These are phyloP conservation scores for Cephus pulcher DNA, from an alignment of 2,888 invertebrate species.

Conservation along the genomic window DNA sequence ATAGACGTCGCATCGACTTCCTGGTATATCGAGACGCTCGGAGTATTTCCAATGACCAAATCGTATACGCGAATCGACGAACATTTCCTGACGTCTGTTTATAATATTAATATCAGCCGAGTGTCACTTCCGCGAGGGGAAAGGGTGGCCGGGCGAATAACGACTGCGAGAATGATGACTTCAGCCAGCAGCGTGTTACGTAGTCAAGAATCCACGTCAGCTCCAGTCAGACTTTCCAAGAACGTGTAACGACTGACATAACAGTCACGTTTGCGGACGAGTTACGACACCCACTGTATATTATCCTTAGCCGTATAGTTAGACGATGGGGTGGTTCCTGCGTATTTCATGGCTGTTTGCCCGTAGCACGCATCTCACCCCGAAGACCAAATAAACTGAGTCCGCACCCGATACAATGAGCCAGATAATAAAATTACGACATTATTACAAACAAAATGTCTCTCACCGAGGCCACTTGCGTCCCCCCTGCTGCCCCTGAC, in stretches of 20 bases:
- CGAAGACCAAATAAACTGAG: constrained; percentile 36
- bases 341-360: constrained; percentile 24
- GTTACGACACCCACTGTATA: constrained; percentile 25
- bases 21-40: too few relatives aligned
- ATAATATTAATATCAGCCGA: constrained; percentile 23
- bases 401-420: constrained; percentile 31
- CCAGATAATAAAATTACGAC: constrained; percentile 38
- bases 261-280: constrained; percentile 24
- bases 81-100: constrained; percentile 45
- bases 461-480: too few relatives aligned
- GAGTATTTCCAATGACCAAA: too few relatives aligned
- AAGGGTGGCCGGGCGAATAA: not conserved
- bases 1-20: too few relatives aligned
- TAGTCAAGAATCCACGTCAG: constrained; percentile 11
- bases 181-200: too few relatives aligned
- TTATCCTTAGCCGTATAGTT: constrained; percentile 21
- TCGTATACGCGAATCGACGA: constrained; percentile 31
- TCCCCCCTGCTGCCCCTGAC: too few relatives aligned
- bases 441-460: constrained; percentile 41
- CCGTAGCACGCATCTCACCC: constrained; percentile 7
- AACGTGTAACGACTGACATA: constrained; percentile 25
- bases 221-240: constrained; percentile 24
- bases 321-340: constrained; percentile 15
- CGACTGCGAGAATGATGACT: too few relatives aligned
- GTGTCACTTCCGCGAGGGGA: constrained; percentile 39